Evolutionary conservation across 2,888 invertebrate species (phyloP).

Genomic region (Nowickia ferox): DNA sequence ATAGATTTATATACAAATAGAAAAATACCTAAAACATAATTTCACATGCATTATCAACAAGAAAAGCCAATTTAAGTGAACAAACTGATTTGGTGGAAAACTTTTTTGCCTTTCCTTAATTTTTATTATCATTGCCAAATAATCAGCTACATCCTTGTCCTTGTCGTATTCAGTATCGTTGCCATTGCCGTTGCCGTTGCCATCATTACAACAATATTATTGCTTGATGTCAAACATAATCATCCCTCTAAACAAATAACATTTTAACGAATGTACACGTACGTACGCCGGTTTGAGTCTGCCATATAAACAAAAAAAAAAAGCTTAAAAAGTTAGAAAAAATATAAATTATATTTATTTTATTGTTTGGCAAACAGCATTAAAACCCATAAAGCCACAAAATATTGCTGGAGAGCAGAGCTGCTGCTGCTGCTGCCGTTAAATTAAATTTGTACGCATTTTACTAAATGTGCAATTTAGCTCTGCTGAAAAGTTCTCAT

Average conservation of each 20-base stretch:
- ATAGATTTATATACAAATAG: not conserved
- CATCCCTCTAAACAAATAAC: conserved; percentile 66
- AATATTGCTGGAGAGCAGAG: conserved; percentile 27
- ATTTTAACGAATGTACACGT: conserved; percentile 1
- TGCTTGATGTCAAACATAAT: conserved; percentile 53
- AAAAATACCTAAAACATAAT: conserved; percentile 9
- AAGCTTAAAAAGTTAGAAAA: conserved; percentile 71
- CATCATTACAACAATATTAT: conserved; percentile 53
- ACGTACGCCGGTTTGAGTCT: conserved; percentile 43
- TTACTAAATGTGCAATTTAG: not conserved
- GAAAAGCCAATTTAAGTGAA: conserved; percentile 68
- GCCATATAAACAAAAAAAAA: conserved; percentile 76
- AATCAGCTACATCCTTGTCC: conserved; percentile 55
- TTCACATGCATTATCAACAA: conserved; percentile 62
- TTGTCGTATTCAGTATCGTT: conserved; percentile 10
- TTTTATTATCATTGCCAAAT: conserved; percentile 55
- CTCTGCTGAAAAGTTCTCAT: conserved; percentile 24
- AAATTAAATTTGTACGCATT: conserved; percentile 50
- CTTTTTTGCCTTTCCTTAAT: conserved; percentile 31
- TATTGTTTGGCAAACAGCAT: conserved; percentile 81
- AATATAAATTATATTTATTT: conserved; percentile 79
- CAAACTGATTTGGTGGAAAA: conserved; percentile 65
- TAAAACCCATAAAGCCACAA: conserved; percentile 80
- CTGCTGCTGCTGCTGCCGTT: conserved; percentile 30
- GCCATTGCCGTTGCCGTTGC: conserved; percentile 16